Conservation (phyloP, 2,797 vertebrate genomes). For the Tragopan temminckii region DNA sequence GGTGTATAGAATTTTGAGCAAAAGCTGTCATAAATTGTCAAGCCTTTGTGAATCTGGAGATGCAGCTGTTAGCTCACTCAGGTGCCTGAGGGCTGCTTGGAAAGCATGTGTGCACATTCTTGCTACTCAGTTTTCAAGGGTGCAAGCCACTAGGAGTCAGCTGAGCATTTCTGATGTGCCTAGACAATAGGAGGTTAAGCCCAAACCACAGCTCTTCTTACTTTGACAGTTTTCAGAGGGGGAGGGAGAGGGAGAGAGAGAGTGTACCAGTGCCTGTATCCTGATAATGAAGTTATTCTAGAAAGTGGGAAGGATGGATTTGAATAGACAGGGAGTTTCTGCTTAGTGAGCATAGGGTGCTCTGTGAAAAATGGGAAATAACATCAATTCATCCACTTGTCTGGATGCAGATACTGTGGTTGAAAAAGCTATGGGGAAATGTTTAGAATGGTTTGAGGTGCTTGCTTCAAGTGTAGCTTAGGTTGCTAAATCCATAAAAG, state of each 20-base stretch:
- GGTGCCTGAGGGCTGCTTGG: not conserved
- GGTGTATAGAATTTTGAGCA: not conserved
- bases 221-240: not conserved
- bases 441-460: not conserved
- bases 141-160: not conserved
- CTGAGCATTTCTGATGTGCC: not conserved
- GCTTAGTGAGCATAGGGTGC: not conserved
- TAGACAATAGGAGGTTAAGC: not conserved
- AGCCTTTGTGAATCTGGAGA: not conserved
- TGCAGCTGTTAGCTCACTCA: accelerated
- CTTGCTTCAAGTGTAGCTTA: not conserved
- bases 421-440: not conserved
- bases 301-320: not conserved
- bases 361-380: not conserved
- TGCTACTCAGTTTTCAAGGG: not conserved
- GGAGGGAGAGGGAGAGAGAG: accelerated
- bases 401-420: not conserved
- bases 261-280: not conserved
- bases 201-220: not conserved
- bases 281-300: not conserved
- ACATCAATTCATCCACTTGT: not conserved
- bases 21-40: not conserved
- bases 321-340: not conserved
- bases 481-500: not conserved
- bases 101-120: accelerated